These are phyloP conservation scores for Alviniconcha marisindica DNA, from an alignment of 1,140 invertebrate species.

Conservation along the genomic window DNA sequence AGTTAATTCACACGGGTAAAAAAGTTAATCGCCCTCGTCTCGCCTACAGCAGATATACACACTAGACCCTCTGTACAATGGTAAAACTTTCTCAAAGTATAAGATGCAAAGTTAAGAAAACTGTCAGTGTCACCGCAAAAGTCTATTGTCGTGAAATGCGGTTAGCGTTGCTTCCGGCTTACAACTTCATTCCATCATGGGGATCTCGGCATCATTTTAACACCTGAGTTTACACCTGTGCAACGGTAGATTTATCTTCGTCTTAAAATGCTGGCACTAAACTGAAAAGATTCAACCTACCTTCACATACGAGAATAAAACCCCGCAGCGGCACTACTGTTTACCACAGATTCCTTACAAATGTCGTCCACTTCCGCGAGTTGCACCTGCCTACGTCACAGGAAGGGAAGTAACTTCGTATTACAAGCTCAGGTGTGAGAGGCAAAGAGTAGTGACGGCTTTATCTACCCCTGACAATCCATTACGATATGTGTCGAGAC, in stretches of 20 bases:
- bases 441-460: not conserved
- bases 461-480: no score
- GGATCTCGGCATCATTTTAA: not conserved
- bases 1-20: no score
- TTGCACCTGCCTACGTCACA: constrained; percentile 40
- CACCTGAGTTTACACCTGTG: constrained; percentile 32
- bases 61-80: no score
- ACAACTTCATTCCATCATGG: not conserved
- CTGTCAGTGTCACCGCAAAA: no score
- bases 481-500: no score
- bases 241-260: not conserved
- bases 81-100: no score
- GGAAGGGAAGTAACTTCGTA: constrained; percentile 7
- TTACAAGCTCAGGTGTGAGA: not conserved
- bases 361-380: constrained; percentile 32
- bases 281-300: not conserved
- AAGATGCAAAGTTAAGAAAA: no score
- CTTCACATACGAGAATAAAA: not conserved
- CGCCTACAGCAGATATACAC: no score
- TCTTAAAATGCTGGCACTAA: not conserved
- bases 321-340: not conserved
- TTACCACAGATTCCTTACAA: constrained; percentile 19
- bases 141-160: no score
- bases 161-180: not conserved
- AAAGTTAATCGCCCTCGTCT: no score